Conservation (phyloP, 2,888 invertebrate genomes). For the Eucriotettix oculatus region DNA sequence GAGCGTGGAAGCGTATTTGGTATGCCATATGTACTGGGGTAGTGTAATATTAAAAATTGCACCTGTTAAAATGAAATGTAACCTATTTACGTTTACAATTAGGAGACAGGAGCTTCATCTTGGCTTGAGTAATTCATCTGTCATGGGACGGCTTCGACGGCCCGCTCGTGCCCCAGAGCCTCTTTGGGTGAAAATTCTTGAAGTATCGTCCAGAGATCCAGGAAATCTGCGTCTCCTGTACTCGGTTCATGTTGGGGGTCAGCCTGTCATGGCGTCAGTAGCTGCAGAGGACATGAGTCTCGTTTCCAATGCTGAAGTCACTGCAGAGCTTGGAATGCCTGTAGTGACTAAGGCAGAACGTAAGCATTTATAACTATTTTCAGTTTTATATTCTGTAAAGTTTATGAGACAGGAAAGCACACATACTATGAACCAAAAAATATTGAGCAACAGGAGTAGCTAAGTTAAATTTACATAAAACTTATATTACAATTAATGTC, state of each 20-base stretch:
- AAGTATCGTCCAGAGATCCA: constrained; percentile 16
- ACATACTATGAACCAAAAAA: no score
- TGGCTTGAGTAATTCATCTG: constrained; percentile 43
- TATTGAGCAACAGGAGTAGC: no score
- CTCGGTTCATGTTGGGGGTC: constrained; percentile 61
- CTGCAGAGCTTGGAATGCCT: constrained; percentile 53
- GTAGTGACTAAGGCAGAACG: constrained; percentile 74
- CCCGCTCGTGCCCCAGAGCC: constrained; percentile 8
- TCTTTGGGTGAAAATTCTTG: constrained; percentile 18
- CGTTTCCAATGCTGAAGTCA: constrained; percentile 61
- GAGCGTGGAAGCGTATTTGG: no score
- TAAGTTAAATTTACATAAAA: no score
- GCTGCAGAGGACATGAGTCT: constrained; percentile 71
- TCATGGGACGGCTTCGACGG: constrained; percentile 19
- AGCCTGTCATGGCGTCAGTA: constrained; percentile 61
- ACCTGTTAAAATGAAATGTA: no score
- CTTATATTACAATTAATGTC: no score
- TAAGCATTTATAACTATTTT: constrained; percentile 29
- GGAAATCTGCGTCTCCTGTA: constrained; percentile 38
- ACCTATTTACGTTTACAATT: constrained; percentile 5
- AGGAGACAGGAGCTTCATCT: constrained; percentile 70
- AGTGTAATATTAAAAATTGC: no score
- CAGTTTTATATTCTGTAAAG: no score
- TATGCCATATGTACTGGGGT: no score
- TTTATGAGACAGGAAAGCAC: no score